Evolutionary conservation across 2,888 invertebrate genomes (phyloP), one percentile per base, ranked within the genome.

Genomic region (Torymus aiolomorphi): DNA sequence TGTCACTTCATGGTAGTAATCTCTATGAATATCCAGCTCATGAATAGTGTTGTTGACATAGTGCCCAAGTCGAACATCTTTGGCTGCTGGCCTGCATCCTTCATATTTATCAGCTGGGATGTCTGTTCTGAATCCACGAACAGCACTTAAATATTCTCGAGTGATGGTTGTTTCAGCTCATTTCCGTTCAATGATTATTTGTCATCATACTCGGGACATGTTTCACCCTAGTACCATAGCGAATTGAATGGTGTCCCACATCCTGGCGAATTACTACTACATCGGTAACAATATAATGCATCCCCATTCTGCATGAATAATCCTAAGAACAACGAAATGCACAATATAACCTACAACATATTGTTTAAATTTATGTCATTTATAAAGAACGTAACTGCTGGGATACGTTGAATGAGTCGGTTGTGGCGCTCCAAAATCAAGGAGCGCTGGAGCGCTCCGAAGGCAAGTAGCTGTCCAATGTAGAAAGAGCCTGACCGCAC

Each of bases 81-180:
- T 93, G 0, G 96, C 95, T 31, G 96, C 95, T 11, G 94, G 92
- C 76, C 97, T 92, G 86, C 97, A 97, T 0, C 97, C 97, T 91
- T 97, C 97, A 88, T 97, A 97, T 80, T 95, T 95, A 89, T 97
- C 97, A 0, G 97, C 96, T 8, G 97, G 97, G 85, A 97, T 95
- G 86, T 97, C 97, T 3, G 95, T 96, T 74, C 97, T 92, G 84
- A 96, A 93, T 56, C 93, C 94, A 87, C 93, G 93, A 78, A 97
- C 91, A 57, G 95, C 93, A 87, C 97, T 97, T 62, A 97, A 90
- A 88, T 97, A 97, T 84, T 96, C 96, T 84, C 97, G 92, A 0
- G 96, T 97, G 65, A 97, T 95, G 0, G 95, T 92, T 86, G 94
- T 93, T 87, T 95, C 94, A 31, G 95, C 97, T 92, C 95, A 96